phyloP scores from a whole-genome alignment of 2,113 vertebrate genomes.

The Cololabis saira region DNA sequence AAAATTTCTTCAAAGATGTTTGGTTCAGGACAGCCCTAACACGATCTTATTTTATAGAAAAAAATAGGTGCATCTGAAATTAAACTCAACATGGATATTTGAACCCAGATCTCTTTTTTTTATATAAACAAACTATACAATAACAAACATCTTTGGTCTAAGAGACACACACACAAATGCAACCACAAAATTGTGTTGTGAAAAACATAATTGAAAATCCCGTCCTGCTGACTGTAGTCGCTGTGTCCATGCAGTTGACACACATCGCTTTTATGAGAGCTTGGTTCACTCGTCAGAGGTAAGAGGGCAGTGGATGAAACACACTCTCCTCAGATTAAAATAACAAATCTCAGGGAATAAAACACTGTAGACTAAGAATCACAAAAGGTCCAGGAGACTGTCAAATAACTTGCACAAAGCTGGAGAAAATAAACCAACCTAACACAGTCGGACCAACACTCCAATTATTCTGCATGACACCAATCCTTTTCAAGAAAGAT shows the following conservation, averaged over 20 bases:
- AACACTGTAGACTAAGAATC: constrained; percentile 36
- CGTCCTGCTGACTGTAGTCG: constrained; percentile 86
- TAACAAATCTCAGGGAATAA: constrained; percentile 43
- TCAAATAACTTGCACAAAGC: constrained; percentile 39
- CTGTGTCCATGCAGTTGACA: constrained; percentile 88
- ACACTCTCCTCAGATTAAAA: constrained; percentile 54
- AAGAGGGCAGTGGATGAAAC: constrained; percentile 68
- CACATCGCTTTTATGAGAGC: constrained; percentile 89
- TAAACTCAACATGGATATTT: too few species aligned
- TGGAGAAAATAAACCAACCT: constrained; percentile 24
- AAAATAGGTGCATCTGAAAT: background rate
- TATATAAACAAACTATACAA: too few species aligned
- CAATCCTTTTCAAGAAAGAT: background rate
- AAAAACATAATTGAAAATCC: constrained; percentile 89
- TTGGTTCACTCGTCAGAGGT: constrained; percentile 88
- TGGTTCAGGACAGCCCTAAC: constrained; percentile 24
- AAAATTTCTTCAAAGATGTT: constrained; percentile 47
- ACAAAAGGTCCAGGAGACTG: constrained; percentile 35
- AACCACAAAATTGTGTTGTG: constrained; percentile 17
- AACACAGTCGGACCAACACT: constrained; percentile 3
- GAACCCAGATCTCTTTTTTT: too few species aligned
- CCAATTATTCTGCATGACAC: constrained; percentile 5
- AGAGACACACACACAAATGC: background rate
- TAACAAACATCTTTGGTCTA: too few species aligned
- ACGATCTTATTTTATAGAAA: constrained; percentile 28